Percentiles rank a stretch among this genome's conserved stretches.
These are phyloP conservation scores for Pseudochaenichthys georgianus DNA, from an alignment of 2,797 vertebrate species.

Conservation along the genomic window DNA sequence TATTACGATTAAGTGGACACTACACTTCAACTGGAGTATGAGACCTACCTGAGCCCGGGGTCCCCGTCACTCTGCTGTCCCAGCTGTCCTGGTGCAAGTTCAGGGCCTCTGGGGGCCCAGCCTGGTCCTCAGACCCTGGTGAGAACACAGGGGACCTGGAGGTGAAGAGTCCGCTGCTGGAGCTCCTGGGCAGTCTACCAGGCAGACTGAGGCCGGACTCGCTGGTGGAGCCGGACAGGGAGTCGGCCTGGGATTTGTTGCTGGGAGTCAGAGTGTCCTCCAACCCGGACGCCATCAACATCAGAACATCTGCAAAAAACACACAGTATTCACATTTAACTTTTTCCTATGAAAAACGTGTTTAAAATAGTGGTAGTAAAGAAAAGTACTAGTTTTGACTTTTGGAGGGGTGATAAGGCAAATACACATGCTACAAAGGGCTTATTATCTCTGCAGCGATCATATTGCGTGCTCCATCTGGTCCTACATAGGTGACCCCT, in stretches of 20 bases:
- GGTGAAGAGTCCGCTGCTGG: conserved; percentile 51
- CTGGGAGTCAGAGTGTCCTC: conserved; percentile 79
- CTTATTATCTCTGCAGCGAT: too few relatives aligned
- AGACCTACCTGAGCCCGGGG: conserved; percentile 80
- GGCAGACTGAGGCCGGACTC: conserved; percentile 58
- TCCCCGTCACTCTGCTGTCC: conserved; percentile 55
- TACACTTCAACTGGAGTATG: neutral
- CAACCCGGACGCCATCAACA: conserved; percentile 84
- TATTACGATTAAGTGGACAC: too few relatives aligned
- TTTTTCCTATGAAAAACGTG: too few relatives aligned
- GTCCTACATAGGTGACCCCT: too few relatives aligned
- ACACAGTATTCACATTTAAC: neutral
- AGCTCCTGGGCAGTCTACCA: conserved; percentile 50
- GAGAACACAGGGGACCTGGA: conserved; percentile 72
- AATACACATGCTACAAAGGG: too few relatives aligned
- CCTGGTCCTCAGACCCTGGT: conserved; percentile 49
- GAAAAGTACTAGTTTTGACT: too few relatives aligned
- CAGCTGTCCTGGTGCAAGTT: conserved; percentile 57
- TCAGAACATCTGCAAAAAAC: conserved; percentile 86
- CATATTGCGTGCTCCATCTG: too few relatives aligned
- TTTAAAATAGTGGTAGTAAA: neutral
- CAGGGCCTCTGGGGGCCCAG: conserved; percentile 14
- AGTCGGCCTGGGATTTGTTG: conserved; percentile 73
- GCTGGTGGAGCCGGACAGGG: conserved; percentile 66
- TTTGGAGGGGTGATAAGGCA: too few relatives aligned